A percentile compares a stretch with the other conserved stretches of the same genome.
Evolutionary conservation across 2,797 vertebrate species (phyloP).

Genomic region (Sardinella longiceps): DNA sequence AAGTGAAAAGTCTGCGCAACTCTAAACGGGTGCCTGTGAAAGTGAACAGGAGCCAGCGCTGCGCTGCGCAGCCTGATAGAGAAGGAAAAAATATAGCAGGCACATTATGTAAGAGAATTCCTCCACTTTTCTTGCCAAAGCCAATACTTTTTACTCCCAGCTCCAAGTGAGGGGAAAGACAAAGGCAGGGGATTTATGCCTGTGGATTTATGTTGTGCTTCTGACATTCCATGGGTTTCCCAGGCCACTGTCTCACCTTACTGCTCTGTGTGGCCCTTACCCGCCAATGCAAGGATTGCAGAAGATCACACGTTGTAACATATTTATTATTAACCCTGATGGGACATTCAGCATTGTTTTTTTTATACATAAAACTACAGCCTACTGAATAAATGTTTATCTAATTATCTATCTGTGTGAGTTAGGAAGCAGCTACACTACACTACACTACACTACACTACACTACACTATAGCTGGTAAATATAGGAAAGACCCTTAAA

Average conservation of each 20-base stretch:
- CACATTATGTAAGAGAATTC: neutral
- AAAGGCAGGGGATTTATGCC: slow-evolving; percentile 40
- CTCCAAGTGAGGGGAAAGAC: slow-evolving; percentile 37
- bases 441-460: neutral
- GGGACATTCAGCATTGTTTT: neutral
- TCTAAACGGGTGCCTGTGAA: neutral
- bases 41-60: neutral
- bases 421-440: neutral
- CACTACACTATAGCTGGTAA: neutral
- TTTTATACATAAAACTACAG: neutral
- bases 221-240: neutral
- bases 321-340: neutral
- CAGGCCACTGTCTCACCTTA: neutral
- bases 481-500: neutral
- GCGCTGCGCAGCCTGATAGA: neutral
- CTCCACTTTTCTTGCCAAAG: slow-evolving; percentile 51
- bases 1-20: neutral
- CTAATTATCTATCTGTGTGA: neutral
- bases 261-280: neutral
- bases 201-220: slow-evolving; percentile 18
- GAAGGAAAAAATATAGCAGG: neutral
- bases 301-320: neutral
- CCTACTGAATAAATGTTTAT: neutral
- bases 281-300: neutral
- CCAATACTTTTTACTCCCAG: slow-evolving; percentile 51